Conservation (phyloP, 2,113 vertebrate genomes). For the Ictidomys tridecemlineatus region DNA sequence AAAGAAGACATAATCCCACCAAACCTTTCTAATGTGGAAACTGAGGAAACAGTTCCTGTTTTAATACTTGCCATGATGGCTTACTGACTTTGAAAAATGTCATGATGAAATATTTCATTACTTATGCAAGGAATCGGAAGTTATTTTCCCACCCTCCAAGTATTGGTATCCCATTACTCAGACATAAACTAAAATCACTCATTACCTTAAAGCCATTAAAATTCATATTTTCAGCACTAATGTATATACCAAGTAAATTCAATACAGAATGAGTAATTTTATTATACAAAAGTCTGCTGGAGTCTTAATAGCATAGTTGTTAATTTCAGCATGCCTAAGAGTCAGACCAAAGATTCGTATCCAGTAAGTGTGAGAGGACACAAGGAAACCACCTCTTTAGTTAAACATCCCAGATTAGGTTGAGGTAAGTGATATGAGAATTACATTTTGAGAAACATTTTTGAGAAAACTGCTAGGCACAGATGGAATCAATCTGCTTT, state of each 20-base stretch:
- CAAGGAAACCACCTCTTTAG: background rate
- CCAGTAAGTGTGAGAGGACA: background rate
- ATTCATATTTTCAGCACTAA: slow-evolving; percentile 21
- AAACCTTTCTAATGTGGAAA: background rate
- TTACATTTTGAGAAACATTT: background rate
- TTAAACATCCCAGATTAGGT: background rate
- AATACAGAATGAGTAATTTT: slow-evolving; percentile 19
- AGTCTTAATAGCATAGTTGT: background rate
- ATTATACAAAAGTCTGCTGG: background rate
- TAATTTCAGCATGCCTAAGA: background rate
- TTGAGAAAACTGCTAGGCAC: background rate
- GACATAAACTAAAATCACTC: background rate
- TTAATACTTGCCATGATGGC: background rate
- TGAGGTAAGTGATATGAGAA: background rate
- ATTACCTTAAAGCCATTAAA: background rate
- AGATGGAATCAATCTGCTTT: background rate
- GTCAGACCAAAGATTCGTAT: slow-evolving; percentile 6
- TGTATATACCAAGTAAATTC: background rate
- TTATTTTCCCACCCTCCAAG: background rate
- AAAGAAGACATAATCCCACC: background rate
- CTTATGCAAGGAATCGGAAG: background rate
- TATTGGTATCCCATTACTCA: background rate
- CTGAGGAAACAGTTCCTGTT: background rate
- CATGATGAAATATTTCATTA: slow-evolving; percentile 49
- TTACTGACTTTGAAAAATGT: background rate